phyloP scores from a whole-genome alignment of 2,797 vertebrate genomes.

The Girardinus metallicus region DNA sequence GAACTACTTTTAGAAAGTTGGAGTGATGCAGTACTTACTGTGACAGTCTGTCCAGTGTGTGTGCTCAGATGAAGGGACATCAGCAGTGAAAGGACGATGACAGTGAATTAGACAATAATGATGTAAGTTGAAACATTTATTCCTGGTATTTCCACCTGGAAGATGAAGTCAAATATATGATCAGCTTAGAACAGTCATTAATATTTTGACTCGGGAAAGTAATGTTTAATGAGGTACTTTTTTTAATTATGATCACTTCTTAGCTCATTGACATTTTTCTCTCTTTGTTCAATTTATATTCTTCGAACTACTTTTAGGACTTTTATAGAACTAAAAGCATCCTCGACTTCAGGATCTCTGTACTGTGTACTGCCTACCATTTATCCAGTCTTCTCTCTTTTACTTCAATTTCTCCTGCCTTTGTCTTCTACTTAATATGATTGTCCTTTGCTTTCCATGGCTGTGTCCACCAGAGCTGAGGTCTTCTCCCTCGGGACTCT shows the following conservation, averaged over 20 bases:
- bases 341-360: constrained; percentile 6
- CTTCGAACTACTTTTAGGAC: background rate
- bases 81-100: background rate
- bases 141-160: constrained; percentile 21
- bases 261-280: background rate
- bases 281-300: background rate
- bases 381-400: constrained; percentile 1
- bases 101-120: constrained; percentile 15
- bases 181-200: constrained; percentile 38
- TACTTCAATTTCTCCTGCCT: constrained; percentile 23
- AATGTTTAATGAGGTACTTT: constrained; percentile 12
- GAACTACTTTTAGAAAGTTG: background rate
- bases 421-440: constrained; percentile 31
- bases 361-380: background rate
- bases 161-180: constrained; percentile 19
- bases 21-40: background rate
- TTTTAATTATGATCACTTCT: constrained; percentile 10
- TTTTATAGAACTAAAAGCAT: background rate
- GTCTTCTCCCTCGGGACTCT: constrained; percentile 43
- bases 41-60: background rate
- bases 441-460: constrained; percentile 24
- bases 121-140: constrained; percentile 24
- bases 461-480: constrained; percentile 43
- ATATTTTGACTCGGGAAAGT: constrained; percentile 46
- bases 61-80: background rate